Evolutionary conservation across 2,888 invertebrate genomes (phyloP), one percentile per base, ranked within the genome.

Genomic region (Physocephala rufipes): DNA sequence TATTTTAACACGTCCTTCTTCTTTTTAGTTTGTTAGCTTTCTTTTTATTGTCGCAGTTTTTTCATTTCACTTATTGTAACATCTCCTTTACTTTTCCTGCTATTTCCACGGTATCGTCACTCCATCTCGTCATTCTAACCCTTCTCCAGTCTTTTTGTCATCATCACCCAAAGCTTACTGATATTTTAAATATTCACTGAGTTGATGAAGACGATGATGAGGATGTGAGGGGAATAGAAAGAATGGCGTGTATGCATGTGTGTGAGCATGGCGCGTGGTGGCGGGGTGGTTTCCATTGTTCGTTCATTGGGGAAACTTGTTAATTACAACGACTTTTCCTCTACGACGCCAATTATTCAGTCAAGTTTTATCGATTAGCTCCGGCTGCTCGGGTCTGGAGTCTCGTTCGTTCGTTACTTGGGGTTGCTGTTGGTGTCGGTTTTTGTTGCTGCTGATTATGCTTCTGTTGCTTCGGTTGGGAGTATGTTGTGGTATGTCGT

Each of bases 341-440:
- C 70, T 74, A 72, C 76, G 76, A 75, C 77, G 77, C 77, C 77
- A 78, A 78, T 78, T 78, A 79, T 79, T 79, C 28, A 78, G 79
- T 78, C 76, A 74, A 76, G 77, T 78, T 15, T 78, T 78, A 79
- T 79, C 78, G 78, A 79, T 78, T 79, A 78, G 78, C 79, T 77
- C 13, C 16, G 7, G 15, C 26, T 58, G 36, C 36, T 36, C 36
- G 36, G 36, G 36, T 4, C 36, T 4, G 9, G 36, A 36, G 9
- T 36, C 5, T 9, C 5, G 36, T 9, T 36, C n/a, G n/a, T n/a
- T n/a, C n/a, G n/a, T n/a, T n/a, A n/a, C n/a, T 36, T 36, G 36
- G 36, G 36, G 4, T 4, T 21, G 7, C 21, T n/a, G 70, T 58
- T 49, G 12, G 72, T 69, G 76, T 69, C n/a, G 75, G 43, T 21